Base-by-base conservation (phyloP, 2,888 invertebrate species). In the Hydraecia micacea region DNA sequence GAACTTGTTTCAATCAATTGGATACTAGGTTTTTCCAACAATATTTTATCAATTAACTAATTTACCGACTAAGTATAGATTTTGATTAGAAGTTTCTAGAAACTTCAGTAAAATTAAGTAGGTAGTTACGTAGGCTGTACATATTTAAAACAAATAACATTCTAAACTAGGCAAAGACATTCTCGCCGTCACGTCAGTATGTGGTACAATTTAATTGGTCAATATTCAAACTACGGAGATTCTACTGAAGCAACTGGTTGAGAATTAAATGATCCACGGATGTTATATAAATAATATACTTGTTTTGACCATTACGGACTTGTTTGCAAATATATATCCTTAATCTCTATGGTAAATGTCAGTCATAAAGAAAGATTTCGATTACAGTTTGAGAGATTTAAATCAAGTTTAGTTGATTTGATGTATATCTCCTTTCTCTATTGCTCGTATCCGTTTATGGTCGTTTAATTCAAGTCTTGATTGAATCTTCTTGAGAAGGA, bases 141-240 rank as follows among this genome's bases (percentile, higher is more conserved):
- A 63, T 39, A 75, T 46, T 71, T 78, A 32, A 7, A 66, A 78
- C 28, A 68, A 80, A 75, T 70, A 55, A 49, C 65, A 81, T 84
- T 79, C 55, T 69, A 62, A 76, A 83, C 73, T 73, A 46, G 36
- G n/a, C 55, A 66, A 74, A 55, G 39, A 28, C 71, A 62, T 75
- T 71, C 25, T 21, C n/a, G 39, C 4, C 49, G 39, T 6, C 58
- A n/a, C n/a, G 58, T n/a, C n/a, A 28, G 1, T n/a, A 81, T 86
- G 87, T 89, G 89, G 81, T 78, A 77, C 77, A 65, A 77, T 79
- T 77, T 80, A 62, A 91, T 90, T 88, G 90, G 89, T 77, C 66
- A 67, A 74, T 39, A 62, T 21, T 66, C 25, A 49, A 28, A 73
- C 60, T 75, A 86, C 71, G 77, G 79, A 79, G 66, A 60, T 70